Percentiles rank a stretch among this genome's conserved stretches.
Conservation (phyloP, 2,888 invertebrate species). For the Hemistola chrysoprasaria region DNA sequence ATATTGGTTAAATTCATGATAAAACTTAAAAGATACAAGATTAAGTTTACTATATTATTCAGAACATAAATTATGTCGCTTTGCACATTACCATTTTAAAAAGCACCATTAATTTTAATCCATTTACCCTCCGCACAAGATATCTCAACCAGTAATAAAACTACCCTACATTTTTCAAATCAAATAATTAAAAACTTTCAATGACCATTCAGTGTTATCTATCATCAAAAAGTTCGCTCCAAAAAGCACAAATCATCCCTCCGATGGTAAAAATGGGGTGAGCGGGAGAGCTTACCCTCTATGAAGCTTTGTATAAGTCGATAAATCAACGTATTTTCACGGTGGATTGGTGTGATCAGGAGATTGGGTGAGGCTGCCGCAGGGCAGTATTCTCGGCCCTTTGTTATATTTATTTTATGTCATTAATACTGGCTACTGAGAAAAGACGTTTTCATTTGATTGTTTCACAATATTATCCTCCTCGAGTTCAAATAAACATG, state of each 20-base stretch:
- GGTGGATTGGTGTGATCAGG: slow-evolving; percentile 47
- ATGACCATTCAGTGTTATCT: slow-evolving; percentile 14
- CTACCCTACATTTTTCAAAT: slow-evolving; percentile 24
- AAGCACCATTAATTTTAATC: slow-evolving; percentile 4
- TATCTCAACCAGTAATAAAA: slow-evolving; percentile 11
- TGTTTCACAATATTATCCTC: too few relatives aligned
- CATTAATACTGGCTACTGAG: background rate
- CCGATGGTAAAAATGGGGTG: slow-evolving; percentile 8
- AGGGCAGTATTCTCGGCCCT: slow-evolving; percentile 16
- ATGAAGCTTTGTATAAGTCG: slow-evolving; percentile 23
- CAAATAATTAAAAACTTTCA: slow-evolving; percentile 33
- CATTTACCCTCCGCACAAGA: slow-evolving; percentile 5
- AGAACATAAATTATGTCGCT: too few relatives aligned
- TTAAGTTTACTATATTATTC: too few relatives aligned
- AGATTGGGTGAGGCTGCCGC: slow-evolving; percentile 28
- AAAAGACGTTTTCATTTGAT: too few relatives aligned
- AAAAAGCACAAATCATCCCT: slow-evolving; percentile 29
- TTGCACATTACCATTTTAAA: background rate
- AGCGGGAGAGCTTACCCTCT: slow-evolving; percentile 13
- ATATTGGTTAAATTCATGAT: too few relatives aligned
- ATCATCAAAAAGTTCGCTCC: slow-evolving; percentile 20
- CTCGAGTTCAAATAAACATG: too few relatives aligned
- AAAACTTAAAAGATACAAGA: too few relatives aligned
- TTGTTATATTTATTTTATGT: slow-evolving; percentile 14
- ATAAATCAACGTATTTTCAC: slow-evolving; percentile 54